phyloP scores from a whole-genome alignment of 2,888 invertebrate genomes.

The Phaonia tiefii region DNA sequence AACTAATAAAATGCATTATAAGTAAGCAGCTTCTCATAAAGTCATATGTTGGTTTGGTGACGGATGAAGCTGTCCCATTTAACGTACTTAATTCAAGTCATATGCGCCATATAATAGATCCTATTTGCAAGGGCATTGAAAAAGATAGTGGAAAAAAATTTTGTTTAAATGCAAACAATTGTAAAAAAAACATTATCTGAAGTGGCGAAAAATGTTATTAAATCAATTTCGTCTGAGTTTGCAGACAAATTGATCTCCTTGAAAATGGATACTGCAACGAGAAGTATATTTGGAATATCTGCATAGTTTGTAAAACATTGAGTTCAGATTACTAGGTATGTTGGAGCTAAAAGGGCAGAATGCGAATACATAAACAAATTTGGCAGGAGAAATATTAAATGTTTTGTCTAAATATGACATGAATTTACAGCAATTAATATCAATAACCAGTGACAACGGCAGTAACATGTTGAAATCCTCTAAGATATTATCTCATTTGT shows the following conservation, averaged over 20 bases:
- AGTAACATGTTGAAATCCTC: constrained; percentile 58
- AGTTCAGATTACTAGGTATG: constrained; percentile 59
- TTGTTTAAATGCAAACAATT: constrained; percentile 53
- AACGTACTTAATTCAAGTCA: constrained; percentile 60
- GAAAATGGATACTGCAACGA: constrained; percentile 10
- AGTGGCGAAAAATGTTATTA: constrained; percentile 51
- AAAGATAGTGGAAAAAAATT: constrained; percentile 9
- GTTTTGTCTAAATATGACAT: constrained; percentile 60
- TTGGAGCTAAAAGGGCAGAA: constrained; percentile 50
- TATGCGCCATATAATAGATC: constrained; percentile 53
- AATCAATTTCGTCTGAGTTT: neutral
- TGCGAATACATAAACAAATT: constrained; percentile 40
- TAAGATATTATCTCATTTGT: constrained; percentile 46
- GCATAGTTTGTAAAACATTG: constrained; percentile 51
- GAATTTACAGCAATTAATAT: constrained; percentile 58
- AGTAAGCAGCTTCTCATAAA: constrained; percentile 57
- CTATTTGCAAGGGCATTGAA: too few relatives aligned
- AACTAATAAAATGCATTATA: constrained; percentile 37
- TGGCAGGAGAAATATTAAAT: constrained; percentile 44
- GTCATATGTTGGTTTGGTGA: constrained; percentile 63
- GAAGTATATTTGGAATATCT: too few relatives aligned
- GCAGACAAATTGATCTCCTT: neutral
- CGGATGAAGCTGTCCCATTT: constrained; percentile 61
- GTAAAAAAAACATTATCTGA: constrained; percentile 53
- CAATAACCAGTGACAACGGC: too few relatives aligned